Evolutionary conservation across 2,888 invertebrate species (phyloP).

Genomic region (Sclerodermus sp.): DNA sequence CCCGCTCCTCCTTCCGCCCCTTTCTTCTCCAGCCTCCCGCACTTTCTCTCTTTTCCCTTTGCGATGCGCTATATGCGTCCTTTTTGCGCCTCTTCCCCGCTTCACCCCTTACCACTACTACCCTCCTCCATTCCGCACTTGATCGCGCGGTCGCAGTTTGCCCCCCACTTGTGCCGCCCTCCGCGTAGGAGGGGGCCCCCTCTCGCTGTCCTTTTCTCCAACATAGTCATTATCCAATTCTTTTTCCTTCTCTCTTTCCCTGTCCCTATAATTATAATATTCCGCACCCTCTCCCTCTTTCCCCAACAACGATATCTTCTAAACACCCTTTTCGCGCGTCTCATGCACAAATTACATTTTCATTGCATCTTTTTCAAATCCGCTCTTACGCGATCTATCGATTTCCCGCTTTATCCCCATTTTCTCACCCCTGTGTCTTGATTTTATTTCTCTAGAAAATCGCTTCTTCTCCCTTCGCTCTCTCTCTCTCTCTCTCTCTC

Average conservation of each 20-base stretch:
- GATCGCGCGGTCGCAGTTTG: slow-evolving; percentile 1
- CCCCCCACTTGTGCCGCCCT: slow-evolving; percentile 5
- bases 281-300: slow-evolving; percentile 6
- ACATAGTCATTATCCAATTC: neutral
- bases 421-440: too few relatives aligned
- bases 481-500: too few relatives aligned
- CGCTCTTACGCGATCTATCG: too few relatives aligned
- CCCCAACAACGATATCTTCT: neutral
- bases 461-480: too few relatives aligned
- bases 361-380: too few relatives aligned
- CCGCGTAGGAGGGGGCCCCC: neutral
- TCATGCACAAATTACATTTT: too few relatives aligned
- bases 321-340: too few relatives aligned
- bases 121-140: slow-evolving; percentile 11
- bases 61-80: slow-evolving; percentile 4
- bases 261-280: slow-evolving; percentile 1
- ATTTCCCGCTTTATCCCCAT: too few relatives aligned
- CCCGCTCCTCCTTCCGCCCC: slow-evolving; percentile 7
- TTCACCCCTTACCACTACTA: slow-evolving; percentile 7
- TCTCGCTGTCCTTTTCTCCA: neutral
- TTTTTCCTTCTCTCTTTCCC: neutral
- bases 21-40: too few relatives aligned
- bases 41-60: slow-evolving; percentile 1
- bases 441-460: too few relatives aligned
- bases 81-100: slow-evolving; percentile 5